Evolutionary conservation across 2,113 vertebrate genomes (phyloP).

Genomic region (Ictalurus furcatus): DNA sequence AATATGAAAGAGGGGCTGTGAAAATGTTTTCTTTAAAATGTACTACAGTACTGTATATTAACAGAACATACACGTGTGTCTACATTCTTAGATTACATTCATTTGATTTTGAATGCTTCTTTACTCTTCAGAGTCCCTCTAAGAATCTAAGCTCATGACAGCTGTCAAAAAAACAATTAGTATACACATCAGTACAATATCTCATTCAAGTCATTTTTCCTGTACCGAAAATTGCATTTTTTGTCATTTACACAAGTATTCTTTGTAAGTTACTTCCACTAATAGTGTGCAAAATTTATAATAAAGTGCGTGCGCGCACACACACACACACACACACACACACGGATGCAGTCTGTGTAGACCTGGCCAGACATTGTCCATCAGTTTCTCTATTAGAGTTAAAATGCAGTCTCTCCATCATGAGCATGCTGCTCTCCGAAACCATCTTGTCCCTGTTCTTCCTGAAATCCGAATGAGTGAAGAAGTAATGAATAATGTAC

Average conservation of each 20-base stretch:
- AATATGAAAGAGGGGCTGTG: neutral
- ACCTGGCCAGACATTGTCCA: neutral
- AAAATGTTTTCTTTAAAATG: neutral
- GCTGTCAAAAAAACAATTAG: neutral
- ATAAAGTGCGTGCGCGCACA: neutral
- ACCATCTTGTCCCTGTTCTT: constrained; percentile 38
- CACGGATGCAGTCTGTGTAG: neutral
- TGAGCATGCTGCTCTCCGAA: constrained; percentile 32
- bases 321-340: neutral
- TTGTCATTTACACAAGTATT: neutral
- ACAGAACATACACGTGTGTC: neutral
- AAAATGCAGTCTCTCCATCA: constrained; percentile 16
- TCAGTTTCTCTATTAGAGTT: neutral
- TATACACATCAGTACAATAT: neutral
- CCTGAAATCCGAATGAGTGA: constrained; percentile 57
- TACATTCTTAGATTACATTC: neutral
- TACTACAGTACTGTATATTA: neutral
- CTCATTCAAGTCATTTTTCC: neutral
- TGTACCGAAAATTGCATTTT: neutral
- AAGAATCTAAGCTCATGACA: neutral
- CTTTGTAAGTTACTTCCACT: neutral
- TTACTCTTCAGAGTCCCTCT: neutral
- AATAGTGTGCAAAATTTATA: neutral
- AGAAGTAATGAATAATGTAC: constrained; percentile 55
- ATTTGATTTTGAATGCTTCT: neutral